Conservation (phyloP, 2,113 vertebrate species). For the Ciconia maguari region DNA sequence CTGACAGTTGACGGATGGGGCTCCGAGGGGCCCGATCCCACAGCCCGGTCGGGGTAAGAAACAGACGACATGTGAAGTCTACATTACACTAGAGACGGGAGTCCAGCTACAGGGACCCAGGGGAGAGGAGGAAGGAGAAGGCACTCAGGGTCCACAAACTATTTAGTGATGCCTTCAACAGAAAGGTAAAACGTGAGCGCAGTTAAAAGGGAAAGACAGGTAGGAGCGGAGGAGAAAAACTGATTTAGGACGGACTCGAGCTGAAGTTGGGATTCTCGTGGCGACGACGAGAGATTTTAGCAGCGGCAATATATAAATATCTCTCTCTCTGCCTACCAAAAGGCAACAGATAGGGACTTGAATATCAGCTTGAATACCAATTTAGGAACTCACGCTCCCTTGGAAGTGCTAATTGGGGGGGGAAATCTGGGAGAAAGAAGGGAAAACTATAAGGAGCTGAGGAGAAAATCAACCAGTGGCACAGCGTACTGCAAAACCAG, state of each 20-base stretch:
- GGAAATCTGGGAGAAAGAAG: background rate
- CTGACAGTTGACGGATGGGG: conserved; percentile 15
- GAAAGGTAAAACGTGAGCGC: background rate
- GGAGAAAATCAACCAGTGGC: conserved; percentile 31
- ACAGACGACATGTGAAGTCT: background rate
- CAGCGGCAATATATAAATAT: conserved; percentile 25
- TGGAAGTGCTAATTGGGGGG: background rate
- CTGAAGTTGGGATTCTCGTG: background rate
- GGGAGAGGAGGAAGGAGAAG: background rate
- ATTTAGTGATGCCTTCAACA: background rate
- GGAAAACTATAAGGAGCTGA: background rate
- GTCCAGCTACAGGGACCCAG: background rate
- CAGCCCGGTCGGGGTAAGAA: background rate
- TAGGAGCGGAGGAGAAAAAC: background rate
- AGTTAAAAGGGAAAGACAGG: background rate
- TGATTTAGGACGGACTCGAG: background rate
- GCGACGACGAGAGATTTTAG: conserved; percentile 15
- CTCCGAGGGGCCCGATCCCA: conserved; percentile 9
- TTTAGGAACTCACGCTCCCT: conserved; percentile 30
- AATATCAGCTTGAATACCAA: conserved; percentile 41
- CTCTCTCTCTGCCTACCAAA: conserved; percentile 24
- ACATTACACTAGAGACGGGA: background rate
- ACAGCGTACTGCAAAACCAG: background rate
- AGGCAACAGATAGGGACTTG: conserved; percentile 30
- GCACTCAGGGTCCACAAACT: background rate